phyloP scores from a whole-genome alignment of 2,888 invertebrate species.

The Polyommatus iphigenia region DNA sequence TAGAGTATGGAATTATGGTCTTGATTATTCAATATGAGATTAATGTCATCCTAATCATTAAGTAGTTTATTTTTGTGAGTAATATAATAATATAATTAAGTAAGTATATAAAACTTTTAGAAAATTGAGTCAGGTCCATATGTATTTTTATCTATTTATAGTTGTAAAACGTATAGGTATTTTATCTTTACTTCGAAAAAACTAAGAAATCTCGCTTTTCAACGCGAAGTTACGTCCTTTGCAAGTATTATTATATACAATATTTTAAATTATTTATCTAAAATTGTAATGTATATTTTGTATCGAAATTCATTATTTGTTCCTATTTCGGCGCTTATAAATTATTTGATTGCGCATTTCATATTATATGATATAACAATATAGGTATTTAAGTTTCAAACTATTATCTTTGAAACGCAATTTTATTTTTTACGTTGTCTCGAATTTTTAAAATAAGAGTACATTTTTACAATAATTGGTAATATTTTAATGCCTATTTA shows the following conservation, averaged over 20 bases:
- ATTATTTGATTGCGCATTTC: background rate
- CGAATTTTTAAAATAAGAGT: background rate
- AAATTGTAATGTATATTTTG: constrained; percentile 5
- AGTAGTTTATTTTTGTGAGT: background rate
- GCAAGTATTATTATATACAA: constrained; percentile 9
- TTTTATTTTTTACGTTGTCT: background rate
- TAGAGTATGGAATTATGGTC: background rate
- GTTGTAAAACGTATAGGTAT: background rate
- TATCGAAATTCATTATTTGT: constrained; percentile 2
- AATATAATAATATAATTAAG: background rate
- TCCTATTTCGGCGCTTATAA: background rate
- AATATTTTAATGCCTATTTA: no score
- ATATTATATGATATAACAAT: background rate
- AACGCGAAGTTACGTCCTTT: background rate
- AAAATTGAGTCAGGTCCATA: no score
- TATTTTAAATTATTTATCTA: background rate
- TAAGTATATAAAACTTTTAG: no score
- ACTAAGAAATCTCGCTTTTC: background rate
- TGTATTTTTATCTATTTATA: background rate
- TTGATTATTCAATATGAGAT: background rate
- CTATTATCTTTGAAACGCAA: background rate
- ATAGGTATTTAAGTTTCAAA: background rate
- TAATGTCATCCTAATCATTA: background rate
- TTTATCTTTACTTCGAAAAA: background rate
- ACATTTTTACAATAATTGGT: background rate